Evolutionary conservation across 2,113 vertebrate genomes (phyloP).

Genomic region (Callopanchax toddi): DNA sequence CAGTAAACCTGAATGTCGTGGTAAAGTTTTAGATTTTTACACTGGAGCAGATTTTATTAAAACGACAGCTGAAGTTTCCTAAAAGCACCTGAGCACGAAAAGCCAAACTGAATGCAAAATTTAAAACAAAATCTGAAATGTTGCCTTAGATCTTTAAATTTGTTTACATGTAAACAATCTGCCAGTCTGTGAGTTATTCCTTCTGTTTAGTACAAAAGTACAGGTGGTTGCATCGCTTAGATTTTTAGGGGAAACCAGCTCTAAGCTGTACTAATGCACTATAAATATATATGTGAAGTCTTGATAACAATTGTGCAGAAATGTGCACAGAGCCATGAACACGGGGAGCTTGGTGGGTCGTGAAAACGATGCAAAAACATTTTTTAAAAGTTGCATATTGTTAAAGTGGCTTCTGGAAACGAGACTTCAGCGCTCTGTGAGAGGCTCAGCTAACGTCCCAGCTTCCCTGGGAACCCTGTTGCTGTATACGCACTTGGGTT

Average conservation of each 20-base stretch:
- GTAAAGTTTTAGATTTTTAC: slow-evolving; percentile 65
- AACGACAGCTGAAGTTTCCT: slow-evolving; percentile 44
- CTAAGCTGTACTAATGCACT: slow-evolving; percentile 62
- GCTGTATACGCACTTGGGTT: slow-evolving; percentile 27
- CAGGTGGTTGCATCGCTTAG: slow-evolving; percentile 21
- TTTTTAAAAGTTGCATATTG: too few relatives aligned
- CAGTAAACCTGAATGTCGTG: slow-evolving; percentile 22
- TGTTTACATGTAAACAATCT: slow-evolving; percentile 22
- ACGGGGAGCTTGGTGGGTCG: neutral
- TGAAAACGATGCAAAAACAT: neutral
- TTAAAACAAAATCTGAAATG: slow-evolving; percentile 18
- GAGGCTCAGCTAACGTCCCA: slow-evolving; percentile 32
- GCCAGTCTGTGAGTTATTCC: slow-evolving; percentile 16
- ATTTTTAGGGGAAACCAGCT: slow-evolving; percentile 40
- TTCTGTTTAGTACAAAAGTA: slow-evolving; percentile 26
- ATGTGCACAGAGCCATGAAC: slow-evolving; percentile 20
- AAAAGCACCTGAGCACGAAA: slow-evolving; percentile 12
- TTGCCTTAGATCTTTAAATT: slow-evolving; percentile 24
- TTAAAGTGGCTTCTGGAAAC: too few relatives aligned
- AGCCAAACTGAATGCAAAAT: neutral
- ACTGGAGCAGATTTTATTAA: slow-evolving; percentile 73
- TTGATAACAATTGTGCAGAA: slow-evolving; percentile 5
- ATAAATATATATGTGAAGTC: slow-evolving; percentile 45
- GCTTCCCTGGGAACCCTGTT: slow-evolving; percentile 33
- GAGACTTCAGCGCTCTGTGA: too few relatives aligned